Conservation (phyloP, 92 coral and sea anemone species). For the Porites rus region DNA sequence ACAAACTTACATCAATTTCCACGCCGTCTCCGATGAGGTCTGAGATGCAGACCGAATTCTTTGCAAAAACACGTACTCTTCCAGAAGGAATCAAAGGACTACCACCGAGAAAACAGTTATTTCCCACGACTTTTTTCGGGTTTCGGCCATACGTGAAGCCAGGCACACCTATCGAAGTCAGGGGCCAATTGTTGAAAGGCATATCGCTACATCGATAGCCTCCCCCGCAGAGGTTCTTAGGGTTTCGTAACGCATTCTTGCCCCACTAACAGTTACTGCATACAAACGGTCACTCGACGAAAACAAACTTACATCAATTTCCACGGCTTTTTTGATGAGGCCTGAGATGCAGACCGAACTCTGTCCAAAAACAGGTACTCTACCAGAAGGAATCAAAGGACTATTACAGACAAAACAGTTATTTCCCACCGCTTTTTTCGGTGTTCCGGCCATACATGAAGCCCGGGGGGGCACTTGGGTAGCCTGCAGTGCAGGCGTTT, state of each 20-base stretch:
- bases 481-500: too few species aligned
- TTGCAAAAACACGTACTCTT: slow-evolving; percentile 40
- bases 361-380: slow-evolving; percentile 45
- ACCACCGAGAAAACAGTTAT: slow-evolving; percentile 42
- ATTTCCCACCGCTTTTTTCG: slow-evolving; percentile 29
- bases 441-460: slow-evolving; percentile 38
- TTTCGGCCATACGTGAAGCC: slow-evolving; percentile 20
- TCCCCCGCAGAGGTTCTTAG: too few species aligned
- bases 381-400: slow-evolving; percentile 4
- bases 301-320: slow-evolving; percentile 43
- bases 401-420: slow-evolving; percentile 43
- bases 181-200: too few species aligned
- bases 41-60: slow-evolving; percentile 45
- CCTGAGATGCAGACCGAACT: slow-evolving; percentile 42
- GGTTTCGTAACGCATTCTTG: too few species aligned
- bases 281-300: slow-evolving; percentile 32
- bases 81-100: neutral
- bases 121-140: slow-evolving; percentile 44
- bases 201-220: too few species aligned
- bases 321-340: slow-evolving; percentile 37
- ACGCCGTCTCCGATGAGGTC: slow-evolving; percentile 29
- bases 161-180: too few species aligned
- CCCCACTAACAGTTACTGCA: slow-evolving; percentile 36
- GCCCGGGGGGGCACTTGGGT: neutral
- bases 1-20: slow-evolving; percentile 43